Base-by-base conservation (phyloP, 1,140 invertebrate species). In the Pomacea maculata region DNA sequence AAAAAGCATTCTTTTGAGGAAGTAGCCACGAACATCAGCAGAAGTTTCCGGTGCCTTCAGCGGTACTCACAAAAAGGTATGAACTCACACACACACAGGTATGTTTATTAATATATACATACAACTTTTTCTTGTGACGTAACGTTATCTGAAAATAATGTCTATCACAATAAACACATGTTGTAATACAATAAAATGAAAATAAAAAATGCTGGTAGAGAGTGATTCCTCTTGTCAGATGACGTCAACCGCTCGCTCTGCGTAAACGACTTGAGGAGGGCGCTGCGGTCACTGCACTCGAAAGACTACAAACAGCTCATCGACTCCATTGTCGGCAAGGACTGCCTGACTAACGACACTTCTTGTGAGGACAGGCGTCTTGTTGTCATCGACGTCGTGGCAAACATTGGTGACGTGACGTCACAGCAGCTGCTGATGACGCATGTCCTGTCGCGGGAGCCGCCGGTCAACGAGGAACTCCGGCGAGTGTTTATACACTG, bases 321-420 rank as follows among this genome's bases (percentile, higher is more conserved):
- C 9, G 68, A 80, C 6, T 11, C 52, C 1, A 61, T 65, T n/a
- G 68, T 86, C 0, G 82, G 80, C 14, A 68, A 67, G 25, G 34
- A 57, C 29, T 85, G 84, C 65, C 54, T n/a, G 0, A n/a, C 19
- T 6, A 80, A 82, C 21, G 80, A 84, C 75, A 68, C 34, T 45
- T 45, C 71, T 0, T 86, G 85, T 71, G 25, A 55, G 29, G 81
- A 84, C 14, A 73, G 79, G 45, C 77, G 81, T 15, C 77, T 79
- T 54, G 75, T 86, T n/a, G 75, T 84, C 21, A 80, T 86, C 21
- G 85, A 86, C 75, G 64, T 86, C 15, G 79, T 86, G 14, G 73
- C 81, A 11, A 65, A 80, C 34, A 57, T 78, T 10, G 83, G 76
- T 55, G 79, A 77, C 63, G 77, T 67, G 21, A 76, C 75, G 10